Percentiles rank a stretch among this genome's conserved stretches.
Conservation (phyloP, 2,797 vertebrate genomes). For the Channa striata region DNA sequence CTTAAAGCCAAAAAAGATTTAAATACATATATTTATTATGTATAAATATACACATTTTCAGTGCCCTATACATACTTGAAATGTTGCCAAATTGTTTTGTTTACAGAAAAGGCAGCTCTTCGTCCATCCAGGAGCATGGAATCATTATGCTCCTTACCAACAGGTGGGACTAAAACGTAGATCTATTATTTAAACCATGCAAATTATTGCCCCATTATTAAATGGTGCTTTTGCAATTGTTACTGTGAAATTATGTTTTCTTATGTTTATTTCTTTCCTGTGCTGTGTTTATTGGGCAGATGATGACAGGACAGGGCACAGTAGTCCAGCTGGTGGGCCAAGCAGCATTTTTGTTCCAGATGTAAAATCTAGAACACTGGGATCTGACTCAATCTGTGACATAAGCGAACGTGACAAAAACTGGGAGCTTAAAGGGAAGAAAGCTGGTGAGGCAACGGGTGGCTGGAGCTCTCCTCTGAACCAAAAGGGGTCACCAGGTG, state of each 20-base stretch:
- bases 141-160: slow-evolving; percentile 92
- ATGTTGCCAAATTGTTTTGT: background rate
- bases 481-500: slow-evolving; percentile 53
- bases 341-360: slow-evolving; percentile 88
- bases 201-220: background rate
- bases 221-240: background rate
- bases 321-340: slow-evolving; percentile 82
- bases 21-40: too few relatives aligned
- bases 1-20: too few relatives aligned
- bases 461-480: slow-evolving; percentile 75
- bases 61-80: background rate
- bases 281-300: slow-evolving; percentile 70
- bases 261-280: background rate
- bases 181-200: background rate
- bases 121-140: slow-evolving; percentile 99
- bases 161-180: slow-evolving; percentile 83
- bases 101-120: slow-evolving; percentile 91
- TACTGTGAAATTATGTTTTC: background rate
- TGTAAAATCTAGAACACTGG: slow-evolving; percentile 89
- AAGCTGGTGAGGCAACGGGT: slow-evolving; percentile 81
- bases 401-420: slow-evolving; percentile 88
- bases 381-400: slow-evolving; percentile 89
- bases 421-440: slow-evolving; percentile 89
- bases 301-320: slow-evolving; percentile 87
- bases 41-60: background rate